phyloP scores from a whole-genome alignment of 1,140 invertebrate species.

The Dreissena rostriformis region DNA sequence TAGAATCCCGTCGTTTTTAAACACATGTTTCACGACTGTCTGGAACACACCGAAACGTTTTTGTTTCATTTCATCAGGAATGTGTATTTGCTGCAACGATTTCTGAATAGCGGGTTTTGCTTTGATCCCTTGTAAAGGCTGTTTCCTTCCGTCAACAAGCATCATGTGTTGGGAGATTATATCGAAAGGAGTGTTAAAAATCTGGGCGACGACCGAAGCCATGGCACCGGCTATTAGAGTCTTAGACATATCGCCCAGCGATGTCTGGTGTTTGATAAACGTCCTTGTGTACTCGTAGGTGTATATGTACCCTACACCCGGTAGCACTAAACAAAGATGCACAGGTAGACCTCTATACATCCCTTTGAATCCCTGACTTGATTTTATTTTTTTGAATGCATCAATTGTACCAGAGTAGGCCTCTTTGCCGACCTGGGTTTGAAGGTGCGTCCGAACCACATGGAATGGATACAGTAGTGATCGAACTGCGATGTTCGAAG shows the following conservation, averaged over 20 bases:
- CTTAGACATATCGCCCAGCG: constrained; percentile 81
- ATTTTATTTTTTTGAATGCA: constrained; percentile 94
- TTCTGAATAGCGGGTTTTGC: constrained; percentile 21
- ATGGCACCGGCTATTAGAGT: constrained; percentile 91
- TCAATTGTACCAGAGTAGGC: constrained; percentile 94
- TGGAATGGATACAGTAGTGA: constrained; percentile 97
- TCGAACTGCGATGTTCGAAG: constrained; percentile 92
- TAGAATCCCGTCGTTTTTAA: constrained; percentile 89
- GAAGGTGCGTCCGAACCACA: constrained; percentile 96
- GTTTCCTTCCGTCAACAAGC: constrained; percentile 87
- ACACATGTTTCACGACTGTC: constrained; percentile 87
- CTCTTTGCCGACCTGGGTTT: constrained; percentile 82
- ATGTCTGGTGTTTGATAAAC: constrained; percentile 86
- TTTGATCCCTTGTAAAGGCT: background rate
- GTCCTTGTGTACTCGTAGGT: constrained; percentile 97
- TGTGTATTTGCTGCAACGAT: constrained; percentile 64
- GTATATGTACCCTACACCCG: constrained; percentile 95
- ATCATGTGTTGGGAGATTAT: constrained; percentile 98
- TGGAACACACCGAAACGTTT: constrained; percentile 69
- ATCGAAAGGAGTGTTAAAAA: constrained; percentile 97
- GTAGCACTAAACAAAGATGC: constrained; percentile 88
- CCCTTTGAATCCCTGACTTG: constrained; percentile 92
- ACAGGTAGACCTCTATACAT: constrained; percentile 96
- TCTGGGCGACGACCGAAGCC: constrained; percentile 96
- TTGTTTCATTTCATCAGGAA: constrained; percentile 62